phyloP scores from a whole-genome alignment of 2,113 vertebrate genomes.

The Aviceda subcristata region DNA sequence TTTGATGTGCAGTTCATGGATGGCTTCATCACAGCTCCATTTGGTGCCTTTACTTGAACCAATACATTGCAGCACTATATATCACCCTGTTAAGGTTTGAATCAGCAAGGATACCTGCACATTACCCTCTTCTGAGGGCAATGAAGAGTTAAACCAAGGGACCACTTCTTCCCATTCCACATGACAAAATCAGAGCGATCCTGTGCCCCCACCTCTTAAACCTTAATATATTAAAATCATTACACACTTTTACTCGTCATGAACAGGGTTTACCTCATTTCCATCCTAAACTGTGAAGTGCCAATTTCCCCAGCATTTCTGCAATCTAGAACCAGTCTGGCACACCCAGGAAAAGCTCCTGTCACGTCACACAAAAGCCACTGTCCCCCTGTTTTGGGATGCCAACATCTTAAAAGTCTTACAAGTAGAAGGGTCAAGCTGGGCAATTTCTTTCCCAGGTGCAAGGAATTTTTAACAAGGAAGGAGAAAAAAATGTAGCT shows the following conservation, averaged over 20 bases:
- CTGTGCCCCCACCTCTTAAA: background rate
- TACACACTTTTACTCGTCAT: background rate
- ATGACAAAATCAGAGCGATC: fast-evolving
- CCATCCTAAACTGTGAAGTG: background rate
- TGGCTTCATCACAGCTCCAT: background rate
- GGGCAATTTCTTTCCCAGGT: background rate
- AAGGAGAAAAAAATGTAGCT: background rate
- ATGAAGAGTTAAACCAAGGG: background rate
- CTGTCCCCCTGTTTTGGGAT: background rate
- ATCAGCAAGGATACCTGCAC: background rate
- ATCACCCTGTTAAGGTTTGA: background rate
- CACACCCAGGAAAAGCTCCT: background rate
- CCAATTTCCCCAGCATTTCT: background rate
- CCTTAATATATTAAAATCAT: background rate
- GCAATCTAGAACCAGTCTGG: background rate
- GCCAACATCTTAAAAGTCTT: background rate
- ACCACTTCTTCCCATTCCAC: background rate
- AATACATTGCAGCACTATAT: background rate
- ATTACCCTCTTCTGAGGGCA: background rate
- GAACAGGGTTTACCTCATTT: background rate
- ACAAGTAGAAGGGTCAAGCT: background rate
- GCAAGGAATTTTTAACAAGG: background rate
- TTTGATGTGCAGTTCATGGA: background rate
- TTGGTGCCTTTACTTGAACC: background rate
- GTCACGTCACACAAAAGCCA: background rate